phyloP scores from a whole-genome alignment of 2,888 invertebrate species.

The Lasioglossum figueresi region DNA sequence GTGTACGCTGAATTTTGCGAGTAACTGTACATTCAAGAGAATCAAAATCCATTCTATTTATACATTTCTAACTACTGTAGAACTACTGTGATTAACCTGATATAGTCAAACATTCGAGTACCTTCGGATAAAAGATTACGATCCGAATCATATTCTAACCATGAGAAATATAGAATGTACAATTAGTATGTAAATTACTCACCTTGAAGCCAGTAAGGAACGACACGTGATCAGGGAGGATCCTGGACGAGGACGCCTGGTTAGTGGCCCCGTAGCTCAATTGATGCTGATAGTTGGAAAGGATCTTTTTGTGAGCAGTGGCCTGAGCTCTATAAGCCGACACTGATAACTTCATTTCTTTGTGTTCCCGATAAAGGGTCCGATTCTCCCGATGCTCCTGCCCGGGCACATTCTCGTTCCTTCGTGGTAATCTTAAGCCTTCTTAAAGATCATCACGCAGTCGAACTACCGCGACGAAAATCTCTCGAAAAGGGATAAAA shows the following conservation, averaged over 20 bases:
- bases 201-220: conserved; percentile 86
- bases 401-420: conserved; percentile 72
- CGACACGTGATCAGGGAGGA: conserved; percentile 85
- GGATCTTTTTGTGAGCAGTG: conserved; percentile 94
- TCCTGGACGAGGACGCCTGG: conserved; percentile 81
- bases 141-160: neutral
- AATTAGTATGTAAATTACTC: conserved; percentile 65
- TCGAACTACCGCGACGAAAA: conserved; percentile 48
- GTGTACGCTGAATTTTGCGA: no score
- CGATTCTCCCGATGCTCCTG: conserved; percentile 71
- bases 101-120: neutral
- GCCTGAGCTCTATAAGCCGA: conserved; percentile 95
- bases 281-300: conserved; percentile 91
- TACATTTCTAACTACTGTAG: no score
- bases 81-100: neutral
- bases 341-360: conserved; percentile 93
- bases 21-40: no score
- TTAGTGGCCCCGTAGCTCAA: conserved; percentile 88
- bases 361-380: conserved; percentile 75
- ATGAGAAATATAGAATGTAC: neutral
- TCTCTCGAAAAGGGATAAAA: conserved; percentile 31
- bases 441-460: conserved; percentile 58
- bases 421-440: conserved; percentile 66
- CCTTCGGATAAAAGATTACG: neutral
- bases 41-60: no score